Percentiles rank a stretch among this genome's conserved stretches.
These are phyloP conservation scores for Empis stercorea DNA, from an alignment of 2,888 invertebrate genomes.

Conservation along the genomic window DNA sequence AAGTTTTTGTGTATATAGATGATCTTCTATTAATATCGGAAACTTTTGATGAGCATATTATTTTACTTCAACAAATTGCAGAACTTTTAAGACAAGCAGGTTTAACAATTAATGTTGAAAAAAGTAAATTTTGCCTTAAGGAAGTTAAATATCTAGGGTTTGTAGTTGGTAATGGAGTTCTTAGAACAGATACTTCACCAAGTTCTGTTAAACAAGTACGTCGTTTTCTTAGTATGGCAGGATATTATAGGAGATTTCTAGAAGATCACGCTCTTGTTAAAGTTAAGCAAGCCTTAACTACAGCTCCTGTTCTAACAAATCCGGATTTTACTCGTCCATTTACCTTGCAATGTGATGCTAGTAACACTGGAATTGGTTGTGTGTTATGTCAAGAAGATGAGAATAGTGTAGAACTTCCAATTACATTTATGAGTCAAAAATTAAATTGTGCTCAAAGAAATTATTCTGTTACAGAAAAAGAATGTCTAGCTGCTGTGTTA, in stretches of 20 bases:
- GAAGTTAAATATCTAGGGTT: slow-evolving; percentile 13
- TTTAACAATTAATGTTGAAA: slow-evolving; percentile 10
- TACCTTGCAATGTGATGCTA: slow-evolving; percentile 12
- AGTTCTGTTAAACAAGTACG: slow-evolving; percentile 8
- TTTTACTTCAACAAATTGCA: background rate
- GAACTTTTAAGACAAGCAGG: slow-evolving; percentile 3
- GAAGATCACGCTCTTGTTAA: slow-evolving; percentile 8
- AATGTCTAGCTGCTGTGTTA: slow-evolving; percentile 12
- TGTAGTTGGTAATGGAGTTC: slow-evolving; percentile 9
- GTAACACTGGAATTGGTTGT: too few relatives aligned
- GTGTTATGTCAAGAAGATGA: slow-evolving; percentile 7
- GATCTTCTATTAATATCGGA: slow-evolving; percentile 9
- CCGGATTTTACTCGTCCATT: slow-evolving; percentile 11
- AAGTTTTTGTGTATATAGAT: slow-evolving; percentile 13
- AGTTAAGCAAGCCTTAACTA: slow-evolving; percentile 3
- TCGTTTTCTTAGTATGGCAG: slow-evolving; percentile 13
- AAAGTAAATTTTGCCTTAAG: too few relatives aligned
- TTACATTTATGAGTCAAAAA: slow-evolving; percentile 10
- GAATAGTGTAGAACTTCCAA: slow-evolving; percentile 6
- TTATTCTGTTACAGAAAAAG: slow-evolving; percentile 10
- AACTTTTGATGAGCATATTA: slow-evolving; percentile 4
- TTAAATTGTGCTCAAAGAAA: slow-evolving; percentile 10
- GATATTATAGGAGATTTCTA: slow-evolving; percentile 13
- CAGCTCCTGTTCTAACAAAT: slow-evolving; percentile 8
- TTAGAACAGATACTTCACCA: slow-evolving; percentile 10